phyloP scores from a whole-genome alignment of 2,113 vertebrate genomes.

The Pampusana beccarii region DNA sequence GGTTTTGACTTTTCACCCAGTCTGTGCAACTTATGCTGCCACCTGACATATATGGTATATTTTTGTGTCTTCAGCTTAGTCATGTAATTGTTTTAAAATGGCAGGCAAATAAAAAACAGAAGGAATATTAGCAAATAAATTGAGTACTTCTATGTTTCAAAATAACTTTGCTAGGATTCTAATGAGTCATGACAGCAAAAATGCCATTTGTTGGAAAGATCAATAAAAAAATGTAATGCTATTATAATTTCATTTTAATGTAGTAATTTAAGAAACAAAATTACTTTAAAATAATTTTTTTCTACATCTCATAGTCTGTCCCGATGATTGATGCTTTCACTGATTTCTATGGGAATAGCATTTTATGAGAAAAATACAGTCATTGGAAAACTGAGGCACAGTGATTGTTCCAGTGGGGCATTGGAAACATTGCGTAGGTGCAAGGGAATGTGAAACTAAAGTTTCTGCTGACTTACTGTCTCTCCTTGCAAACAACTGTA shows the following conservation, averaged over 20 bases:
- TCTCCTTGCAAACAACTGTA: background rate
- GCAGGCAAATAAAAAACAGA: background rate
- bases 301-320: background rate
- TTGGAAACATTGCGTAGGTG: background rate
- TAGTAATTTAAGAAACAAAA: background rate
- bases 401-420: background rate
- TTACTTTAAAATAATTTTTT: background rate
- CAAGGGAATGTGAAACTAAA: background rate
- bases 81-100: background rate
- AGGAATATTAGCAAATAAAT: conserved; percentile 20
- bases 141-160: background rate
- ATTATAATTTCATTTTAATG: background rate
- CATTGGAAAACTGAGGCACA: background rate
- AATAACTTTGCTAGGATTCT: background rate
- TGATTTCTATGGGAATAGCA: background rate
- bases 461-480: background rate
- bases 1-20: background rate
- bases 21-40: background rate
- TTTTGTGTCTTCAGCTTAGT: background rate
- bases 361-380: background rate
- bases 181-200: background rate
- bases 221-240: background rate
- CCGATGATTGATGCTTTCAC: background rate
- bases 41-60: fast-evolving
- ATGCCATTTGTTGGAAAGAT: background rate